Evolutionary conservation across 2,888 invertebrate species (phyloP).

Genomic region (Gibbula magus): DNA sequence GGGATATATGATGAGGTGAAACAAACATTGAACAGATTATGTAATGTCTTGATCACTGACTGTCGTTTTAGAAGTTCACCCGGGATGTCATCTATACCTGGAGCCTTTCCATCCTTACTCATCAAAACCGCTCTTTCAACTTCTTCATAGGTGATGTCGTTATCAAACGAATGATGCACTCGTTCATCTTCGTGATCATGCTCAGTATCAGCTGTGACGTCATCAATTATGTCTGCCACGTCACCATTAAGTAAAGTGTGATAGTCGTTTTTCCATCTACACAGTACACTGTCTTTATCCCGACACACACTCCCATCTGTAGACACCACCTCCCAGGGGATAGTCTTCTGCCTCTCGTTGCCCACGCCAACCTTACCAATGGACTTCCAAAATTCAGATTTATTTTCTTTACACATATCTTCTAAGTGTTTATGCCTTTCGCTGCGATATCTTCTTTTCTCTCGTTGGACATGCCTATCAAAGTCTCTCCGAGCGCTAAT

Average conservation of each 20-base stretch:
- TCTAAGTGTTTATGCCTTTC: not conserved
- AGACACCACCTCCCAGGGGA: not conserved
- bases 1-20: not conserved
- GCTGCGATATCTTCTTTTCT: not conserved
- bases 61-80: too few relatives aligned
- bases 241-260: too few relatives aligned
- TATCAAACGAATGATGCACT: too few relatives aligned
- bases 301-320: not conserved
- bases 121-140: too few relatives aligned
- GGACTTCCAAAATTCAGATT: not conserved
- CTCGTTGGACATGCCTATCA: not conserved
- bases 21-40: too few relatives aligned
- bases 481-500: not conserved
- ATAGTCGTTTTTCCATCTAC: not conserved
- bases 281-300: not conserved
- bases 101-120: too few relatives aligned
- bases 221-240: too few relatives aligned
- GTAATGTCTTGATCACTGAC: too few relatives aligned
- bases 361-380: not conserved
- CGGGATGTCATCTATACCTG: too few relatives aligned
- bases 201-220: too few relatives aligned
- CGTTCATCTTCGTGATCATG: too few relatives aligned
- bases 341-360: not conserved
- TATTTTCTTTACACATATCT: not conserved
- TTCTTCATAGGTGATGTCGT: too few relatives aligned